These are phyloP conservation scores for Hypsibius dujardini DNA, from an alignment of 1,140 invertebrate genomes.

Conservation along the genomic window DNA sequence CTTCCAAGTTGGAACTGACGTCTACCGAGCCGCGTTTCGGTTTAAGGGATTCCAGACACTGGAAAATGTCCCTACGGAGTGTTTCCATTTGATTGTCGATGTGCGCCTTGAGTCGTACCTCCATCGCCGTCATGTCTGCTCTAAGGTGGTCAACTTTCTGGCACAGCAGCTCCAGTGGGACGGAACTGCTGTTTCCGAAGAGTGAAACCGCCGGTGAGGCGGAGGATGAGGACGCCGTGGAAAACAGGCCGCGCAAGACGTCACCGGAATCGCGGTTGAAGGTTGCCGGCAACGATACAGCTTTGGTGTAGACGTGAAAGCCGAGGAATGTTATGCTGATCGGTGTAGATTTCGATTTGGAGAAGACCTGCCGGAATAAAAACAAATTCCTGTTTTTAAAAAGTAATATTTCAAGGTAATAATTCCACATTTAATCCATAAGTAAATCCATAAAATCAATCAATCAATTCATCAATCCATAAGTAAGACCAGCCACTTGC, in stretches of 20 bases:
- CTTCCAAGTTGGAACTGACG: too few relatives aligned
- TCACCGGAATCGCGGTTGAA: neutral
- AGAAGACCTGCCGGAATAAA: neutral
- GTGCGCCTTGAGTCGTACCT: neutral
- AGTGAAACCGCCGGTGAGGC: too few relatives aligned
- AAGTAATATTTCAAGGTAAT: too few relatives aligned
- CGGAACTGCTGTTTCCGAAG: too few relatives aligned
- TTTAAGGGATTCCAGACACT: neutral
- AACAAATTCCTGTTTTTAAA: too few relatives aligned
- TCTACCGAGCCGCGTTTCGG: too few relatives aligned
- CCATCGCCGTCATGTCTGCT: neutral
- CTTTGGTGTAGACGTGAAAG: neutral
- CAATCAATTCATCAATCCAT: too few relatives aligned
- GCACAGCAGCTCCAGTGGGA: neutral
- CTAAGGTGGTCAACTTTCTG: neutral
- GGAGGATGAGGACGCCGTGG: too few relatives aligned
- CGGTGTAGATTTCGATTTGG: conserved; percentile 5
- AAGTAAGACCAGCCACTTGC: too few relatives aligned
- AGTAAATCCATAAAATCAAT: too few relatives aligned
- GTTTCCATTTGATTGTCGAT: neutral
- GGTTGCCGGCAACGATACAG: neutral
- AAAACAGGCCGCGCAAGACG: too few relatives aligned
- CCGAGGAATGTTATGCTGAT: conserved; percentile 3
- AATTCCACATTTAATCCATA: too few relatives aligned
- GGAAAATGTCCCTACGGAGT: neutral